Conservation (phyloP, 2,113 vertebrate genomes). For the Acanthisitta chloris region DNA sequence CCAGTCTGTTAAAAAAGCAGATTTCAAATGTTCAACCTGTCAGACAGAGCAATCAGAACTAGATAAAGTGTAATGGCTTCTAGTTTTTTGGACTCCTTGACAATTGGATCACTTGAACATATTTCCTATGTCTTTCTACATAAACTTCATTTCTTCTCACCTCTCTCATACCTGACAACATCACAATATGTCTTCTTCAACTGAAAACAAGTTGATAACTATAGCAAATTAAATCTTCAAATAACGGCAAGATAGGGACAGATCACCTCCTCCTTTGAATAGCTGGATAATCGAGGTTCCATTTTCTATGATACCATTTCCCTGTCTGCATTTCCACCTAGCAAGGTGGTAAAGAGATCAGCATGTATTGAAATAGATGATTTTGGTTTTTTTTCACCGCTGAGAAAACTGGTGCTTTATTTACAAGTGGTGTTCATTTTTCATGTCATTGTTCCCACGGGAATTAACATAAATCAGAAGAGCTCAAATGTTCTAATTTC, state of each 20-base stretch:
- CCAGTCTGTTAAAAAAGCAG: neutral
- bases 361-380: slow-evolving; percentile 16
- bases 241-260: neutral
- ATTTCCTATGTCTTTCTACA: neutral
- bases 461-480: slow-evolving; percentile 78
- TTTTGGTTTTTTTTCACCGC: neutral
- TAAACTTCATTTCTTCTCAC: neutral
- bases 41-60: neutral
- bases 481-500: slow-evolving; percentile 76
- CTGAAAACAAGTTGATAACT: neutral
- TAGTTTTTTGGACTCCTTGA: neutral
- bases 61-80: neutral
- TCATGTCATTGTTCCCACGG: slow-evolving; percentile 70
- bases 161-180: rapidly evolving
- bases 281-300: neutral
- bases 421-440: slow-evolving; percentile 75
- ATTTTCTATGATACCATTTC: neutral
- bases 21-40: neutral
- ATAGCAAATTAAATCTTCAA: neutral
- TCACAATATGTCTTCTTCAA: neutral
- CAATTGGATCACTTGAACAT: neutral
- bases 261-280: neutral
- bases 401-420: slow-evolving; percentile 67
- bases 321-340: neutral
- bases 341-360: slow-evolving; percentile 45